Percentiles rank a stretch among this genome's conserved stretches.
Evolutionary conservation across 2,888 invertebrate genomes (phyloP).

Genomic region (Polia nebulosa): DNA sequence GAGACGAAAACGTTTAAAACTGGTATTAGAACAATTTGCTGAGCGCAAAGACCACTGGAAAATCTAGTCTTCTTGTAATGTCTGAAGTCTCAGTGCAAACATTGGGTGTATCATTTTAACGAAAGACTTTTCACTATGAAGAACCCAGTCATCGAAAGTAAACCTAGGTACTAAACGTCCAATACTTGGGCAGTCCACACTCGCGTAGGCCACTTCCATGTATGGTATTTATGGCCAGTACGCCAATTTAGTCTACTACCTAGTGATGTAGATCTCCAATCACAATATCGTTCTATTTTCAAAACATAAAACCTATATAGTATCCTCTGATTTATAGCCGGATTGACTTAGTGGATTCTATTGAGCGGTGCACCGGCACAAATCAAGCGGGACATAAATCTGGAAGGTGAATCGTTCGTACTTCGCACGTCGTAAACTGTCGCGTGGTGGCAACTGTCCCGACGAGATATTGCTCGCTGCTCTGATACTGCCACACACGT

Average conservation of each 20-base stretch:
- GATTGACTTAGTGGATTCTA: slow-evolving; percentile 61
- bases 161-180: neutral
- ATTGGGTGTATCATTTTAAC: neutral
- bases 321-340: slow-evolving; percentile 40
- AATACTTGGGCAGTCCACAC: neutral
- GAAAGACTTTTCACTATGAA: neutral
- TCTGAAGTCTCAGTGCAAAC: neutral
- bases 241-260: neutral
- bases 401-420: slow-evolving; percentile 43
- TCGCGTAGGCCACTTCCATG: neutral
- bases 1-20: slow-evolving; percentile 42
- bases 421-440: slow-evolving; percentile 59
- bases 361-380: slow-evolving; percentile 52
- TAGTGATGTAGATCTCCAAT: neutral
- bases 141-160: neutral
- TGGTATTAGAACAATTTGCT: slow-evolving; percentile 35
- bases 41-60: neutral
- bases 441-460: slow-evolving; percentile 32
- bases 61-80: slow-evolving; percentile 8
- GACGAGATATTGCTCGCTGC: slow-evolving; percentile 28
- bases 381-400: slow-evolving; percentile 61
- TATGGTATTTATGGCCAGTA: neutral
- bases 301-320: slow-evolving; percentile 24
- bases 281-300: slow-evolving; percentile 10
- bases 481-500: neutral